Evolutionary conservation across 2,113 vertebrate species (phyloP).

Genomic region (Emydura subglobosa): DNA sequence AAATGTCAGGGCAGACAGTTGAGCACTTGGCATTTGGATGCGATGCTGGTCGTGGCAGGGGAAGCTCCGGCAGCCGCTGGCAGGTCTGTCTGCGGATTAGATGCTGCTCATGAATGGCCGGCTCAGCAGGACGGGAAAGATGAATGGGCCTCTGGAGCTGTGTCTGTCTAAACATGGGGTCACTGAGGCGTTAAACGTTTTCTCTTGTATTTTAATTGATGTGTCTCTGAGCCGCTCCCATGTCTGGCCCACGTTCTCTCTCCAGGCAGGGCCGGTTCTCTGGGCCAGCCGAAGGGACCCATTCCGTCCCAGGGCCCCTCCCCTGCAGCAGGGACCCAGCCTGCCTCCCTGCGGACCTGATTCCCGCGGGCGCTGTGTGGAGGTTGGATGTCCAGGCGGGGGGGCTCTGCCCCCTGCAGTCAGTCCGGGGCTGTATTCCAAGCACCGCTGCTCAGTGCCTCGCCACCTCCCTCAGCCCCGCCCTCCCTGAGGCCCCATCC

Average conservation of each 20-base stretch:
- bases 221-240: slow-evolving; percentile 5
- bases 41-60: slow-evolving; percentile 36
- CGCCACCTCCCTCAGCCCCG: not conserved
- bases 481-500: not conserved
- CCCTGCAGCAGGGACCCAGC: no score
- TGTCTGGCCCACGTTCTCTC: not conserved
- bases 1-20: slow-evolving; percentile 69
- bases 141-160: slow-evolving; percentile 64
- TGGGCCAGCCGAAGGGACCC: not conserved
- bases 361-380: no score
- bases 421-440: not conserved
- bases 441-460: not conserved
- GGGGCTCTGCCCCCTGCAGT: no score
- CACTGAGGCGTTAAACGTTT: slow-evolving; percentile 34
- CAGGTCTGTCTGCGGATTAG: slow-evolving; percentile 41
- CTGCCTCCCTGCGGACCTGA: no score
- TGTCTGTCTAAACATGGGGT: slow-evolving; percentile 59
- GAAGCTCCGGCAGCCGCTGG: slow-evolving; percentile 25
- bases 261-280: not conserved
- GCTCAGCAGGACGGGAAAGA: slow-evolving; percentile 58
- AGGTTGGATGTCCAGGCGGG: not conserved
- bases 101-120: slow-evolving; percentile 36
- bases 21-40: slow-evolving; percentile 68
- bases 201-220: slow-evolving; percentile 67
- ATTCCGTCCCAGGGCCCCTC: no score